Base-by-base conservation (phyloP, 1,140 invertebrate species). In the Drosophila pectinifera region DNA sequence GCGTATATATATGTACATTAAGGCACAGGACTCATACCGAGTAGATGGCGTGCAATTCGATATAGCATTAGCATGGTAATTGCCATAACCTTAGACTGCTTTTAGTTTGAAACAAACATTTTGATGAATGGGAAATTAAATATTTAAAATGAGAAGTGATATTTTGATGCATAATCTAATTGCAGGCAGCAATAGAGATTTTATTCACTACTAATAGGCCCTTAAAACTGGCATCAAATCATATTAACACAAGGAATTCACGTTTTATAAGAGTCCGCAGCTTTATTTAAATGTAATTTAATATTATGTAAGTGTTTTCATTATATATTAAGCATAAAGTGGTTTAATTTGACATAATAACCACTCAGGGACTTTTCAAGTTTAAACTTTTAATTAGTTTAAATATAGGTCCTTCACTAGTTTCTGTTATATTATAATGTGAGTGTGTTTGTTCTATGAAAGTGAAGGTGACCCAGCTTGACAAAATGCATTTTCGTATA, bases 1-100 rank as follows among this genome's bases (percentile, higher is more conserved):
- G 55, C 16, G 24, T 24, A 57, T 51, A 86, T 13, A 14, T 34
- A 13, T 10, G n/a, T n/a, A 31, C 11, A 70, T 69, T 49, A 81
- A 62, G 68, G 45, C 67, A 58, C 62, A 45, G 68, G 39, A 43
- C 7, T 42, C n/a, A 41, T 31, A 20, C 10, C 20, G 36, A n/a
- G n/a, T 14, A 38, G 39, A 31, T 67, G 55, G 41, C 13, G 11
- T 54, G 53, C 42, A 31, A 55, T 54, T 28, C 20, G 34, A 42
- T 53, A 39, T 55, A 22, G n/a, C 46, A 51, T 20, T 51, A 20
- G n/a, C 46, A 51, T 20, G 34, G 14, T 39, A 62, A 51, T 46
- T 58, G 18, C 58, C 1, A 31, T 36, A 22, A 54, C 26, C n/a
- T 41, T 20, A 5, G 41, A 28, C 4, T 39, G 61, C 20, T 34